These are phyloP conservation scores for Pterostichus madidus DNA, from an alignment of 2,888 invertebrate species.

Conservation along the genomic window DNA sequence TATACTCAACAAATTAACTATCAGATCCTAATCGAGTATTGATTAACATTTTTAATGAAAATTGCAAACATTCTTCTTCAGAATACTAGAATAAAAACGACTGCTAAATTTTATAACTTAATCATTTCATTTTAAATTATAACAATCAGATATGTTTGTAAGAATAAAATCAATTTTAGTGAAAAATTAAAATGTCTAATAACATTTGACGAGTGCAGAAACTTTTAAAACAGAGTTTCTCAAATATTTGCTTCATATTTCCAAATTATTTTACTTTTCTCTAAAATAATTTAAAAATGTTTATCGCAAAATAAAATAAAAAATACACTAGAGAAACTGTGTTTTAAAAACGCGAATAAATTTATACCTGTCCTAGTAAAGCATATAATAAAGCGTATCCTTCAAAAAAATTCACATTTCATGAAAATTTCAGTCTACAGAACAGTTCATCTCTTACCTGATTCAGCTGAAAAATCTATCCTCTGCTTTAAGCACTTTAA, in stretches of 20 bases:
- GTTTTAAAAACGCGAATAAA: conserved; percentile 13
- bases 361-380: conserved; percentile 26
- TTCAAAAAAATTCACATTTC: conserved; percentile 4
- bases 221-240: conserved; percentile 1
- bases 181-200: not conserved
- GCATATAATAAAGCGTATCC: conserved; percentile 32
- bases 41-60: not conserved
- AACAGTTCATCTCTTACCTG: conserved; percentile 8
- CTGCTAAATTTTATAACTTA: no score
- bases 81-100: conserved; percentile 3
- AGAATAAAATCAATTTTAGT: not conserved
- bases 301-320: no score
- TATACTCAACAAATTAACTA: not conserved
- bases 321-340: not conserved
- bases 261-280: no score
- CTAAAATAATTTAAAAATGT: no score
- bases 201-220: conserved; percentile 4
- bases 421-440: conserved; percentile 10
- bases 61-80: conserved; percentile 11
- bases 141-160: no score
- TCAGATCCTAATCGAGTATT: conserved; percentile 47
- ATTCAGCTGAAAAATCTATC: not conserved
- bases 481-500: conserved; percentile 55
- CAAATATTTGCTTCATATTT: no score
- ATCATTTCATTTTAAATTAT: no score